A percentile compares a stretch with the other conserved stretches of the same genome.
phyloP scores from a whole-genome alignment of 2,113 vertebrate species.

The Poeciliopsis turrubarensis region DNA sequence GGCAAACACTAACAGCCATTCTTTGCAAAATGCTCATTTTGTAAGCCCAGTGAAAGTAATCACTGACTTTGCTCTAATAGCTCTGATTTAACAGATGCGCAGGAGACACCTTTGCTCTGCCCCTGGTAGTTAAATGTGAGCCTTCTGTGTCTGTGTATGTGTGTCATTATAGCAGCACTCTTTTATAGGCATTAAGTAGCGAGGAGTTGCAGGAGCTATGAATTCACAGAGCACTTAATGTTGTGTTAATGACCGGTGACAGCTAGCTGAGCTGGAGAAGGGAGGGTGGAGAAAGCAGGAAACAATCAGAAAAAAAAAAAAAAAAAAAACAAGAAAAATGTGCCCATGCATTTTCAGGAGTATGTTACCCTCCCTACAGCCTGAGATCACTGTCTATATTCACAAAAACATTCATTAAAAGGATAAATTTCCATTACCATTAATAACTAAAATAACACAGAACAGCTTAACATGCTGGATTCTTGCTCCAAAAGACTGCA shows the following conservation, averaged over 20 bases:
- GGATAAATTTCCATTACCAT: slow-evolving; percentile 73
- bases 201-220: slow-evolving; percentile 61
- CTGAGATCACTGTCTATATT: slow-evolving; percentile 52
- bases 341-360: slow-evolving; percentile 61
- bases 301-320: slow-evolving; percentile 49
- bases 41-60: slow-evolving; percentile 30
- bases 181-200: slow-evolving; percentile 60
- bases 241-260: slow-evolving; percentile 73
- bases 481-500: slow-evolving; percentile 25
- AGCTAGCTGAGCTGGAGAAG: slow-evolving; percentile 48
- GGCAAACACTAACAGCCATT: slow-evolving; percentile 35
- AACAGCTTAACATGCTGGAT: slow-evolving; percentile 49
- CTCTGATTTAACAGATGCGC: slow-evolving; percentile 56
- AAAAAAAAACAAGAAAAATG: slow-evolving; percentile 25
- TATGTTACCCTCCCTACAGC: slow-evolving; percentile 58
- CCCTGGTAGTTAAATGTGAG: slow-evolving; percentile 62
- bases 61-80: slow-evolving; percentile 51
- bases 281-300: slow-evolving; percentile 35
- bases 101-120: slow-evolving; percentile 43
- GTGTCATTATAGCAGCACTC: slow-evolving; percentile 59
- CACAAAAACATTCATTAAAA: slow-evolving; percentile 77
- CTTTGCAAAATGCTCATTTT: slow-evolving; percentile 39
- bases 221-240: slow-evolving; percentile 70
- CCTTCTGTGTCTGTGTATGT: slow-evolving; percentile 36
- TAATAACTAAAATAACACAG: slow-evolving; percentile 70